phyloP scores from a whole-genome alignment of 2,797 vertebrate species.

The Rhincodon typus region DNA sequence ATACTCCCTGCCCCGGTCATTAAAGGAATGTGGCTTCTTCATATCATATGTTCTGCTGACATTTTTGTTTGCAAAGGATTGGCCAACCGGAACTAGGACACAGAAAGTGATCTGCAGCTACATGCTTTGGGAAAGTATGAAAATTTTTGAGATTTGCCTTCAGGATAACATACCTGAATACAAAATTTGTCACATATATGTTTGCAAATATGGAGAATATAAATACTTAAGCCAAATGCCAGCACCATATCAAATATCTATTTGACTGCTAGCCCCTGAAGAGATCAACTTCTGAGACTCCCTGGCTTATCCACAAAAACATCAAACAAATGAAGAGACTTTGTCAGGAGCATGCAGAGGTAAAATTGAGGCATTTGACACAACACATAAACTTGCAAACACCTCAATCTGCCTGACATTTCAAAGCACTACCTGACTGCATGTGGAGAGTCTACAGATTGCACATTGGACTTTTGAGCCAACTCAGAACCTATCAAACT shows the following conservation, averaged over 20 bases:
- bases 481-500: not conserved
- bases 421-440: not conserved
- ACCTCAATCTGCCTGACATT: not conserved
- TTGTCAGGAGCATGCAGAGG: not conserved
- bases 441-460: not conserved
- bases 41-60: slow-evolving; percentile 20
- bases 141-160: slow-evolving; percentile 3
- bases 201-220: not conserved
- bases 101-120: slow-evolving; percentile 16
- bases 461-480: not conserved
- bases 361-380: not conserved
- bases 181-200: not conserved
- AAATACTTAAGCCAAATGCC: slow-evolving; percentile 20
- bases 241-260: slow-evolving; percentile 2
- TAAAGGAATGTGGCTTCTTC: slow-evolving; percentile 5
- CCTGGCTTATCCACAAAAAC: not conserved
- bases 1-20: slow-evolving; percentile 22
- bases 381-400: not conserved
- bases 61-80: slow-evolving; percentile 29
- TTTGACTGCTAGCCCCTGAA: not conserved
- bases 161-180: not conserved
- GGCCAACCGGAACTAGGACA: slow-evolving; percentile 3
- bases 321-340: not conserved
- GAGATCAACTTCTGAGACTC: not conserved
- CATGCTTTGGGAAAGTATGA: not conserved